These are phyloP conservation scores for Sepiola atlantica DNA, from an alignment of 2,888 invertebrate species.

Conservation along the genomic window DNA sequence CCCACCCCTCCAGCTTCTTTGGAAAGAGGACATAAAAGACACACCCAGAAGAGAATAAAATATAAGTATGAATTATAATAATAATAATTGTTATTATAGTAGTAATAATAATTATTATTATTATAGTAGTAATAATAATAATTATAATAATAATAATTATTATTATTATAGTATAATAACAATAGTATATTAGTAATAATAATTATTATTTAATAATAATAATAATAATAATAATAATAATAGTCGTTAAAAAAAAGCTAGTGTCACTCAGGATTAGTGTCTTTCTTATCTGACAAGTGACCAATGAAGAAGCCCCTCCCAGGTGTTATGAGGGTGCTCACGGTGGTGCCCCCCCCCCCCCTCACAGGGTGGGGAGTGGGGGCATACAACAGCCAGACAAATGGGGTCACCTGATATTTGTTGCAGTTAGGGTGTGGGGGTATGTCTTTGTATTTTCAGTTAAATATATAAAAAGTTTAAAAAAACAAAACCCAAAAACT, in stretches of 20 bases:
- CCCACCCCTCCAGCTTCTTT: not conserved
- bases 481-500: not conserved
- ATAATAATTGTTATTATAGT: not conserved
- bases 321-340: too few relatives aligned
- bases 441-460: conserved; percentile 11
- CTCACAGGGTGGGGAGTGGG: not conserved
- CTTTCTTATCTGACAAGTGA: conserved; percentile 23
- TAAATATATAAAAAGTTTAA: not conserved
- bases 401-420: not conserved
- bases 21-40: not conserved
- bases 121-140: not conserved
- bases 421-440: not conserved
- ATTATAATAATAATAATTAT: conserved; percentile 7
- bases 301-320: not conserved
- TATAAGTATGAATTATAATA: not conserved
- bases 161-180: not conserved
- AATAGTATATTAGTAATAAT: too few relatives aligned
- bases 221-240: conserved; percentile 42
- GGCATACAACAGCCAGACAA: not conserved
- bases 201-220: too few relatives aligned
- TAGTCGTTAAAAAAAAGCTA: not conserved
- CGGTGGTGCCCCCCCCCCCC: too few relatives aligned
- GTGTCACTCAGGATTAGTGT: not conserved
- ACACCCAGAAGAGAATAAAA: not conserved
- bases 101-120: not conserved